These are phyloP conservation scores for Periophthalmus modestus DNA, from an alignment of 2,113 vertebrate species.

Conservation along the genomic window DNA sequence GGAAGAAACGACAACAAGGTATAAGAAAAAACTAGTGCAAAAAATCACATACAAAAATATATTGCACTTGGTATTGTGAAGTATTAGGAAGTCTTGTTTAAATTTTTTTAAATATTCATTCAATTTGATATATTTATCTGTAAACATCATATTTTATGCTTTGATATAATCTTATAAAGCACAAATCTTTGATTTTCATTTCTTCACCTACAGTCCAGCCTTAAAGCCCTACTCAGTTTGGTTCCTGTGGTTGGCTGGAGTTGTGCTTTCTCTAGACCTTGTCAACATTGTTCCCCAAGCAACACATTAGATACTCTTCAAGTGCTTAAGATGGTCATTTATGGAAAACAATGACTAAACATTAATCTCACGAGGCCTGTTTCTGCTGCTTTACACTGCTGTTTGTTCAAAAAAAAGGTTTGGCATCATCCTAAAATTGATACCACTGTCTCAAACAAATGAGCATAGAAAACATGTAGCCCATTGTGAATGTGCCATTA, in stretches of 20 bases:
- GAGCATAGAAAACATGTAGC: not conserved
- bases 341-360: constrained; percentile 6
- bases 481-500: constrained; percentile 24
- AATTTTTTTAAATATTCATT: constrained; percentile 53
- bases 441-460: constrained; percentile 2
- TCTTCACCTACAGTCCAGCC: constrained; percentile 28
- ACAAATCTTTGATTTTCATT: constrained; percentile 21
- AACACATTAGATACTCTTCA: constrained; percentile 24
- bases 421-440: constrained; percentile 23
- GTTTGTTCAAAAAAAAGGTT: constrained; percentile 5
- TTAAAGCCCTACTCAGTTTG: constrained; percentile 38
- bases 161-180: constrained; percentile 12
- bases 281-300: constrained; percentile 14
- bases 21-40: constrained; percentile 67
- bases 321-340: constrained; percentile 44
- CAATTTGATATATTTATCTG: constrained; percentile 52
- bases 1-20: constrained; percentile 60
- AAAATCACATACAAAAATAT: constrained; percentile 70
- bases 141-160: constrained; percentile 59
- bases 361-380: constrained; percentile 2
- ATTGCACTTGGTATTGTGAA: constrained; percentile 69
- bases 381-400: not conserved
- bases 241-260: constrained; percentile 37
- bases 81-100: constrained; percentile 55
- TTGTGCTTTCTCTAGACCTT: constrained; percentile 56